Evolutionary conservation across 2,797 vertebrate species (phyloP).

Genomic region (Macropodus opercularis): DNA sequence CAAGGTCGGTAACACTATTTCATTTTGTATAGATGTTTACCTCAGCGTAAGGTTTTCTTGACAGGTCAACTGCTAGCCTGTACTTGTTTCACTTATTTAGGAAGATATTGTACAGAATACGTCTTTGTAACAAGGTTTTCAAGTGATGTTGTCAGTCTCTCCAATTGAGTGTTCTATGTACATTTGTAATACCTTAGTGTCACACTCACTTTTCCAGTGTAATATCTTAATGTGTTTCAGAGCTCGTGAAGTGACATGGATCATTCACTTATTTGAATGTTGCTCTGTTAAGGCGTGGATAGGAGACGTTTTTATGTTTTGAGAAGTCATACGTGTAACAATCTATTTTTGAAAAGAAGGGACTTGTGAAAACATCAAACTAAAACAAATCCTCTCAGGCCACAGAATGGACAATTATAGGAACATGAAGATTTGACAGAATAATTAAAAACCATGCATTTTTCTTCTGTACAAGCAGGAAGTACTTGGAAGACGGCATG

Average conservation of each 20-base stretch:
- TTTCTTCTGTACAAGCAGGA: too few species aligned
- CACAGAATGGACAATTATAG: too few species aligned
- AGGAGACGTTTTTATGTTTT: not conserved
- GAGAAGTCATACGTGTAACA: constrained; percentile 19
- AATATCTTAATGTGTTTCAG: constrained; percentile 44
- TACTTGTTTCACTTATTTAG: constrained; percentile 69
- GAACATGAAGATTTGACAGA: too few species aligned
- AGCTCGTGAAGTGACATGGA: constrained; percentile 7
- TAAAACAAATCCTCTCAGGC: constrained; percentile 34
- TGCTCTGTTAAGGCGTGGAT: constrained; percentile 1
- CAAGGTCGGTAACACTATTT: constrained; percentile 57
- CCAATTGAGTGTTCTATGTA: constrained; percentile 63
- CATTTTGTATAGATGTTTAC: constrained; percentile 78
- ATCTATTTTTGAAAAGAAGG: constrained; percentile 35
- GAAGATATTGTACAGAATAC: constrained; percentile 70
- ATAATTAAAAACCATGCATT: too few species aligned
- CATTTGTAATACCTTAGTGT: constrained; percentile 71
- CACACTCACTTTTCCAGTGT: constrained; percentile 39
- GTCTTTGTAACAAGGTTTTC: constrained; percentile 72
- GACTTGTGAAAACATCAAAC: constrained; percentile 16
- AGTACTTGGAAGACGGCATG: not conserved
- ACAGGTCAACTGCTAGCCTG: constrained; percentile 67
- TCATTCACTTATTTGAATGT: constrained; percentile 12
- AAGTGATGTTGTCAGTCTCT: constrained; percentile 53
- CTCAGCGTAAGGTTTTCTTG: constrained; percentile 64